Base-by-base conservation (phyloP, 1,140 invertebrate species). In the Cyrtorhinus lividipennis region DNA sequence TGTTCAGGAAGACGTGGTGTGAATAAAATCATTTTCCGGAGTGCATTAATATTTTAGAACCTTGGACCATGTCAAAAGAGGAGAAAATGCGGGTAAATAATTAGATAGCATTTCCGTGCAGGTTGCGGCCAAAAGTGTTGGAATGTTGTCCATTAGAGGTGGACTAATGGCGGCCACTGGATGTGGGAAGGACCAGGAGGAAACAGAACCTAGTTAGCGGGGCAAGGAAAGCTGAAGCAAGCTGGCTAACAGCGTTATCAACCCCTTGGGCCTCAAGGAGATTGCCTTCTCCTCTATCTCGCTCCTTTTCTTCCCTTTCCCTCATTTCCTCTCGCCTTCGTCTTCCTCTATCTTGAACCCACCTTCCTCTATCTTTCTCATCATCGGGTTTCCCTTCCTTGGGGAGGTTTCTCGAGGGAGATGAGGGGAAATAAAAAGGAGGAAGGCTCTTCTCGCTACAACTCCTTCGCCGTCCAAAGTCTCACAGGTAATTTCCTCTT, bases 401-500 rank as follows among this genome's bases (percentile, higher is more conserved):
- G 5, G 8, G 48, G 48, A 20, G 30, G 15, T 38, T 15, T 38
- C 5, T 18, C 56, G 23, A 57, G 48, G 22, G 56, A 24, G n/a
- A n/a, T n/a, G n/a, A n/a, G n/a, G n/a, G n/a, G n/a, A n/a, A n/a
- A n/a, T n/a, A n/a, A n/a, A n/a, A n/a, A n/a, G n/a, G n/a, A n/a
- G n/a, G n/a, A n/a, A n/a, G n/a, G n/a, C n/a, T n/a, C n/a, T n/a
- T n/a, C n/a, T n/a, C n/a, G n/a, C n/a, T n/a, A n/a, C n/a, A 57
- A 24, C n/a, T 57, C 25, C 24, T 18, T 58, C 58, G n/a, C 45
- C 56, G 24, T 63, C 27, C 27, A 26, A 59, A 59, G 58, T 59
- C 58, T 59, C 58, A 59, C 24, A 59, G 27, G 58, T 59, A 59
- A 59, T 59, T 58, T 59, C 58, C 58, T 59, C 58, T 30, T 59